A percentile compares a stretch with the other conserved stretches of the same genome.
Evolutionary conservation across 2,888 invertebrate species (phyloP).

Genomic region (Acanthosepion lycidas): DNA sequence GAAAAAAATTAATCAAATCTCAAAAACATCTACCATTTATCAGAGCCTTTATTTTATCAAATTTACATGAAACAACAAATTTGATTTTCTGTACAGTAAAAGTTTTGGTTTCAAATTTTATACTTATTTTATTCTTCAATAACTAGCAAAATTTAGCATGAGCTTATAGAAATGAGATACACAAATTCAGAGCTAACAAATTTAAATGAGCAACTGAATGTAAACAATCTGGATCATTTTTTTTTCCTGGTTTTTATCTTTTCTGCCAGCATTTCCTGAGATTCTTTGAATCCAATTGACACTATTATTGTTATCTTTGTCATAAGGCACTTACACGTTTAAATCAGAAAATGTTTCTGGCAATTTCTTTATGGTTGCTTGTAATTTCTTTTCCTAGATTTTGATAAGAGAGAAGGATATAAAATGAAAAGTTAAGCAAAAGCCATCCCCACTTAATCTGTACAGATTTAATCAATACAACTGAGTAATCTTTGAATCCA

Average conservation of each 20-base stretch:
- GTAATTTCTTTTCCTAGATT: too few species aligned
- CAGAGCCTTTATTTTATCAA: conserved; percentile 33
- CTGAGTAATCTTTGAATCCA: too few species aligned
- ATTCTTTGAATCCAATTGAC: neutral
- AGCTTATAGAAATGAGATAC: neutral
- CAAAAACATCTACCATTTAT: neutral
- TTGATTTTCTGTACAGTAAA: conserved; percentile 33
- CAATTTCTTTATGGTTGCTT: neutral
- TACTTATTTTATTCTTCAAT: neutral
- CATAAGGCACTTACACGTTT: neutral
- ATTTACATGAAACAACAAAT: conserved; percentile 23
- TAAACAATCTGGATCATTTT: neutral
- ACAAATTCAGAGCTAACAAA: conserved; percentile 1
- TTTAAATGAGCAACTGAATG: neutral
- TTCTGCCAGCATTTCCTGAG: neutral
- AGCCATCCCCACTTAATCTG: neutral
- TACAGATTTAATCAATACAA: too few species aligned
- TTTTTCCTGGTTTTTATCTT: neutral
- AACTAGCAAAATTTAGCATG: neutral
- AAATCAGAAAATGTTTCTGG: neutral
- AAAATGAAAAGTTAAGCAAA: neutral
- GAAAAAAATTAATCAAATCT: neutral
- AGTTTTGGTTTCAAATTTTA: neutral
- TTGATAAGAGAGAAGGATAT: too few species aligned
- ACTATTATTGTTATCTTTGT: neutral